Conservation (phyloP, 2,797 vertebrate species). For the Lepus oiostolus region DNA sequence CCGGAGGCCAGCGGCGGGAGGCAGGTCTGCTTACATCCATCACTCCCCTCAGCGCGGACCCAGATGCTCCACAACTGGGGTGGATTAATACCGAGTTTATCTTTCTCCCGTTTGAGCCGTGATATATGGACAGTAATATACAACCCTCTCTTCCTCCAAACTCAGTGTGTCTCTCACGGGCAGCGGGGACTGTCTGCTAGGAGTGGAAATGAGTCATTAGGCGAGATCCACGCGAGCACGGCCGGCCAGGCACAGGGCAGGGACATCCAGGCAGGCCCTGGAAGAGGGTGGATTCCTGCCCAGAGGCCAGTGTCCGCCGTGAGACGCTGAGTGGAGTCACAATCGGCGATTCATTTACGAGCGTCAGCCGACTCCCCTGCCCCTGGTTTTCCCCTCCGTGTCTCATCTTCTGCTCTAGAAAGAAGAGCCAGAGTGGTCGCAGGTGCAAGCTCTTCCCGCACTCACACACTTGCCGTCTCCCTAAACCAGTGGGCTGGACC, state of each 20-base stretch:
- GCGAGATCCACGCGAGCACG: not conserved
- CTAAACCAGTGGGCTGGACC: rapidly evolving
- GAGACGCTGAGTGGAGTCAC: rapidly evolving
- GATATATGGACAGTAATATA: not conserved
- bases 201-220: not conserved
- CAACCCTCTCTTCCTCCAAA: rapidly evolving
- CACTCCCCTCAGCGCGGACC: not conserved
- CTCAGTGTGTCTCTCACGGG: rapidly evolving
- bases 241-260: rapidly evolving
- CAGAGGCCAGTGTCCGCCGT: rapidly evolving
- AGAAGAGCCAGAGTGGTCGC: not conserved
- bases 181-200: not conserved
- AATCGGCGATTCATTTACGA: not conserved
- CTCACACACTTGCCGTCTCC: rapidly evolving
- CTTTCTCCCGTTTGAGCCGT: not conserved
- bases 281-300: not conserved
- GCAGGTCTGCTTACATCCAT: constrained; percentile 37
- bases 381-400: not conserved
- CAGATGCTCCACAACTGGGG: rapidly evolving
- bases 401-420: not conserved
- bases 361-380: not conserved
- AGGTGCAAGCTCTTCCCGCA: rapidly evolving
- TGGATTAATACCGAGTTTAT: not conserved
- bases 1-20: not conserved
- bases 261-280: rapidly evolving